Conservation (phyloP, 2,888 invertebrate genomes). For the Acanthosepion lycidas region DNA sequence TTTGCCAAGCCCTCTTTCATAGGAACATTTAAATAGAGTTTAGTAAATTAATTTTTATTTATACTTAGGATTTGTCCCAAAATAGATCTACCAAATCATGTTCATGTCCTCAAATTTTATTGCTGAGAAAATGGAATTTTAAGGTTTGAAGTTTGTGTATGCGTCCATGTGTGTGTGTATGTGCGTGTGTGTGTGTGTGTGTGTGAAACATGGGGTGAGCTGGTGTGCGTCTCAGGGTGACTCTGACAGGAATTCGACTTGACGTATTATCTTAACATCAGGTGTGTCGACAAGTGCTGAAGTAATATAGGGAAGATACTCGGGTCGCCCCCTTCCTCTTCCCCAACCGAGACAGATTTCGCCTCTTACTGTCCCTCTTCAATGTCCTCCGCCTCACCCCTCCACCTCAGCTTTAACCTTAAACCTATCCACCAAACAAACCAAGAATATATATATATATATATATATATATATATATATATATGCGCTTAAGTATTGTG, state of each 20-base stretch:
- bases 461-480: neutral
- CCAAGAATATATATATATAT: too few species aligned
- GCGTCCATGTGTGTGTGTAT: neutral
- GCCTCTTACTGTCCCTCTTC: neutral
- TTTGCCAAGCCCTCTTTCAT: too few species aligned
- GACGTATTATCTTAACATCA: conserved; percentile 20
- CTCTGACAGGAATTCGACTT: neutral
- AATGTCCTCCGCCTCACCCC: neutral
- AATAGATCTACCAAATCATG: neutral
- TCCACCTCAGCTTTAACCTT: too few species aligned
- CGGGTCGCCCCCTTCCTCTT: neutral
- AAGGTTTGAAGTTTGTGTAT: neutral
- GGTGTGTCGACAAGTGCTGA: conserved; percentile 12
- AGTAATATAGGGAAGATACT: neutral
- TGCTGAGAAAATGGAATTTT: neutral
- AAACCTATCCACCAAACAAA: too few species aligned
- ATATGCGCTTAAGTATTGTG: neutral
- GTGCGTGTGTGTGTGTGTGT: too few species aligned
- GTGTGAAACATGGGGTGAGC: neutral
- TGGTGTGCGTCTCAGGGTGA: neutral
- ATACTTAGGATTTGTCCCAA: neutral
- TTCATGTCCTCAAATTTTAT: neutral
- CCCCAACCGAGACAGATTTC: neutral
- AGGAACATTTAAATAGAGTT: too few species aligned
- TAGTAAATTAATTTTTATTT: too few species aligned